A percentile compares a stretch with the other conserved stretches of the same genome.
phyloP scores from a whole-genome alignment of 2,888 invertebrate species.

The Electrophaes corylata region DNA sequence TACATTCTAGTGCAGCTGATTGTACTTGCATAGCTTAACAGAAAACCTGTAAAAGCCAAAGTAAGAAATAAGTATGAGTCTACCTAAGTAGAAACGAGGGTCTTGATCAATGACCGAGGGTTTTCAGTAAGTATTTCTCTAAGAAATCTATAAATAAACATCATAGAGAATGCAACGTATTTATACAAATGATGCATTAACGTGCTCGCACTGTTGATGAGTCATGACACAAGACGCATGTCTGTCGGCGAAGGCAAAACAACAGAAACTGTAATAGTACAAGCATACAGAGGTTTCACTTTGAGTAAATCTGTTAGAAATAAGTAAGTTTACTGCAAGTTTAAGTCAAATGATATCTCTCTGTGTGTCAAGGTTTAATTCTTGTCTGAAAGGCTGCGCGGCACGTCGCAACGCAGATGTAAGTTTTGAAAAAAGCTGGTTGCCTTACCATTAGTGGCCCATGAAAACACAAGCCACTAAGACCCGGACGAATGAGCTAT shows the following conservation, averaged over 20 bases:
- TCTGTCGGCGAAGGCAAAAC: slow-evolving; percentile 42
- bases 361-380: too few species aligned
- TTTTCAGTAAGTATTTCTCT: slow-evolving; percentile 56
- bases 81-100: slow-evolving; percentile 48
- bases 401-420: not conserved
- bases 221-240: slow-evolving; percentile 63
- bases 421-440: too few species aligned
- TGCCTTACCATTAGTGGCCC: too few species aligned
- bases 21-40: too few species aligned
- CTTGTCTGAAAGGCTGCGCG: not conserved
- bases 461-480: too few species aligned
- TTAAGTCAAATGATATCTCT: not conserved
- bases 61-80: slow-evolving; percentile 32
- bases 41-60: slow-evolving; percentile 1
- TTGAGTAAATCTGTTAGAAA: not conserved
- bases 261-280: slow-evolving; percentile 15
- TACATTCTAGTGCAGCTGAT: too few species aligned
- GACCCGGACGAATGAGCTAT: too few species aligned
- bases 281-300: slow-evolving; percentile 9
- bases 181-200: slow-evolving; percentile 70
- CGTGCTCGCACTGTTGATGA: slow-evolving; percentile 69
- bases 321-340: not conserved
- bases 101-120: slow-evolving; percentile 59
- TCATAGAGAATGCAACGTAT: slow-evolving; percentile 58
- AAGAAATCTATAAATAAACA: slow-evolving; percentile 64